Percentiles rank a stretch among this genome's conserved stretches.
Conservation (phyloP, 2,797 vertebrate species). For the Eleutherodactylus coqui region DNA sequence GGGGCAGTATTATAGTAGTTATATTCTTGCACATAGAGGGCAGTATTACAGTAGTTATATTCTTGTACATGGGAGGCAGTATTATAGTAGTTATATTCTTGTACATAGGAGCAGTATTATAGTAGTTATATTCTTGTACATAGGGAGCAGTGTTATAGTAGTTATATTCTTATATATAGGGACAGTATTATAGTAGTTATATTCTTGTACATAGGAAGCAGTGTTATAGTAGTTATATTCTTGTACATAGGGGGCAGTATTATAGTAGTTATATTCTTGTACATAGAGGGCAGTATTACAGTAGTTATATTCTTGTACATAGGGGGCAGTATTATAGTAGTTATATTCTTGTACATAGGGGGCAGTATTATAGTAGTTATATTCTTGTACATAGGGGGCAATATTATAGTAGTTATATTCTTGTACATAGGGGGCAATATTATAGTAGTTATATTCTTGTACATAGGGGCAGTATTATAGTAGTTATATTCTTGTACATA, state of each 20-base stretch:
- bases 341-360: not conserved
- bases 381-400: not conserved
- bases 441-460: no score
- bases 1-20: conserved; percentile 1
- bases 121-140: not conserved
- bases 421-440: no score
- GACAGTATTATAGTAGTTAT: not conserved
- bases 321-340: conserved; percentile 16
- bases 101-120: not conserved
- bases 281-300: not conserved
- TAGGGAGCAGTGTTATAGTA: not conserved
- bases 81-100: conserved; percentile 3
- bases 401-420: no score
- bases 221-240: conserved; percentile 1
- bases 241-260: not conserved
- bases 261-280: not conserved
- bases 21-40: not conserved
- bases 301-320: conserved; percentile 5
- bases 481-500: not conserved
- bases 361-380: not conserved
- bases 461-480: no score
- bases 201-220: not conserved
- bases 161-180: not conserved
- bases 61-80: not conserved
- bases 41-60: conserved; percentile 1